Evolutionary conservation across 2,113 vertebrate genomes (phyloP), one percentile per base, ranked within the genome.

Genomic region (Eulacestoma nigropectus): DNA sequence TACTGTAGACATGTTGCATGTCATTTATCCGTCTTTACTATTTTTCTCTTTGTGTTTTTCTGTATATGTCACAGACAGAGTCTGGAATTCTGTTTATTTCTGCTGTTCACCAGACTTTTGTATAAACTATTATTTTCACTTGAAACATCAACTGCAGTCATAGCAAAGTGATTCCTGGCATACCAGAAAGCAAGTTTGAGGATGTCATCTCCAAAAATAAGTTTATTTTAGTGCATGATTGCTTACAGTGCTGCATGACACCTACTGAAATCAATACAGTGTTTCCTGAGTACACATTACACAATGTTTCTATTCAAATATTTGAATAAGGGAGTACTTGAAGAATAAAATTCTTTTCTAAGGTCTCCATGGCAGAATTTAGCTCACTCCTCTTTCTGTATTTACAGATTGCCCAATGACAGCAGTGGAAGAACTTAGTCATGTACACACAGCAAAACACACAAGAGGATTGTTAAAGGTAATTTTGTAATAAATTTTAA

Each of bases 131-230:
- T 96, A 64, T 85, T 95, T 96, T 87, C 78, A 87, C 70, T 80
- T 67, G 74, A 87, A 91, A 76, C 16, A 1, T 85, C 41, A 69
- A 57, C 60, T 91, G 62, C 75, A 91, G 55, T 82, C 63, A 91
- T 37, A 95, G 85, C 72, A 94, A 86, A 91, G 67, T 52, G 79
- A 96, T 94, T 88, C 67, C 68, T 90, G 64, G 75, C 83, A 93
- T 95, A 68, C 82, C 76, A 90, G 86, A 93, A 89, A 89, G 78
- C 37, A 49, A 87, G 88, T 85, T 50, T 70, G 64, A 93, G 90
- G 87, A 93, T 84, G 82, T 87, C 89, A 73, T 91, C 52, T 92
- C 90, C 72, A 85, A 95, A 94, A 96, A 94, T 67, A 93, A 90
- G 50, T 67, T 41, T 90, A 47, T 70, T 90, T 94, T 95, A 63